Evolutionary conservation across 2,888 invertebrate species (phyloP).

Genomic region (Eupithecia subumbrata): DNA sequence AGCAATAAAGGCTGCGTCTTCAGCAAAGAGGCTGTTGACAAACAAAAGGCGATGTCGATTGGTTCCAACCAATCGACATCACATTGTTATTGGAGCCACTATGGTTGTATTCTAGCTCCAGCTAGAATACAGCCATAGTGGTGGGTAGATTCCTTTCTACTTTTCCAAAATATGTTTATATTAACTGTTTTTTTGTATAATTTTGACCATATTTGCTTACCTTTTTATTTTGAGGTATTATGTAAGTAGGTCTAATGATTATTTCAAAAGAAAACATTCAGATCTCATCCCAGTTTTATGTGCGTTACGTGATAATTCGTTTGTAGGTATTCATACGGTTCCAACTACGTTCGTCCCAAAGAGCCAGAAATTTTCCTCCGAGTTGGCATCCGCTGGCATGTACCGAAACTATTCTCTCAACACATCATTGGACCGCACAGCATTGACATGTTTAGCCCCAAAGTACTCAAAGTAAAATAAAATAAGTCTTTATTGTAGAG

Average conservation of each 20-base stretch:
- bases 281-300: not conserved
- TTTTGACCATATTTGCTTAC: not conserved
- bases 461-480: not conserved
- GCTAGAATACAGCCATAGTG: not conserved
- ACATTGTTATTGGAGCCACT: too few species aligned
- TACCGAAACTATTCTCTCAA: constrained; percentile 93
- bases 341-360: constrained; percentile 88
- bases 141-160: not conserved
- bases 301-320: not conserved
- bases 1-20: not conserved
- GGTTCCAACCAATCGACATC: too few species aligned
- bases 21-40: not conserved
- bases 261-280: not conserved
- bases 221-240: not conserved
- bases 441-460: not conserved
- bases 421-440: constrained; percentile 82
- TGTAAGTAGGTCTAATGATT: not conserved
- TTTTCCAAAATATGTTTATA: not conserved
- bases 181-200: not conserved
- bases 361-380: constrained; percentile 88
- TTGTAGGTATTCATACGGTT: constrained; percentile 85
- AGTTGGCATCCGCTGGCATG: constrained; percentile 88
- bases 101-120: too few species aligned
- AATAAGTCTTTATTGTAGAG: not conserved
- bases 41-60: not conserved